These are phyloP conservation scores for Macrochelys suwanniensis DNA, from an alignment of 2,797 vertebrate genomes.

Conservation along the genomic window DNA sequence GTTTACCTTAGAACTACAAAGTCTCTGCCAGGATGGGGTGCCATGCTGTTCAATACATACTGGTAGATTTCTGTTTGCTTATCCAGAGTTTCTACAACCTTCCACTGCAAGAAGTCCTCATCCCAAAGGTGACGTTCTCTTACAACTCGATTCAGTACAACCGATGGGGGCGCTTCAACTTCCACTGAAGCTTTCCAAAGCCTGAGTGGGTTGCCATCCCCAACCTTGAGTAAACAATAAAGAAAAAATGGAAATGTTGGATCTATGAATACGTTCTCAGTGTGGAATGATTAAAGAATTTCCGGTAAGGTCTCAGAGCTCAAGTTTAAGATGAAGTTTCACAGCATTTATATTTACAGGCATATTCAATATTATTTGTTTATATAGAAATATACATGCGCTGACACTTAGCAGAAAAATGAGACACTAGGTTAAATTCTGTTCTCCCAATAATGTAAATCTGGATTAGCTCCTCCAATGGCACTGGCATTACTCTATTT, in stretches of 20 bases:
- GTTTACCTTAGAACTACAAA: slow-evolving; percentile 94
- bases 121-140: slow-evolving; percentile 98
- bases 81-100: slow-evolving; percentile 92
- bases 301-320: background rate
- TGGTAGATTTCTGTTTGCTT: slow-evolving; percentile 96
- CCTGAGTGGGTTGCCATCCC: slow-evolving; percentile 92
- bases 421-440: background rate
- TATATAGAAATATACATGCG: background rate
- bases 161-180: slow-evolving; percentile 94
- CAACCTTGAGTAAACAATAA: slow-evolving; percentile 84
- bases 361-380: slow-evolving; percentile 2
- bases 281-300: background rate
- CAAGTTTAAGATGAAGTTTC: background rate
- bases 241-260: background rate
- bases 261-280: background rate
- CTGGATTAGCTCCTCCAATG: background rate
- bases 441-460: background rate
- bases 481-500: background rate
- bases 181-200: slow-evolving; percentile 95
- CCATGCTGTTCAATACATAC: slow-evolving; percentile 94
- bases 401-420: background rate
- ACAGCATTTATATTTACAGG: background rate
- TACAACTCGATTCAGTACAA: slow-evolving; percentile 94
- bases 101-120: slow-evolving; percentile 96
- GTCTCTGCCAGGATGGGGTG: slow-evolving; percentile 94